Evolutionary conservation across 1,140 invertebrate species (phyloP), one percentile per base, ranked within the genome.

Genomic region (Brachionus asplanchnoidis): DNA sequence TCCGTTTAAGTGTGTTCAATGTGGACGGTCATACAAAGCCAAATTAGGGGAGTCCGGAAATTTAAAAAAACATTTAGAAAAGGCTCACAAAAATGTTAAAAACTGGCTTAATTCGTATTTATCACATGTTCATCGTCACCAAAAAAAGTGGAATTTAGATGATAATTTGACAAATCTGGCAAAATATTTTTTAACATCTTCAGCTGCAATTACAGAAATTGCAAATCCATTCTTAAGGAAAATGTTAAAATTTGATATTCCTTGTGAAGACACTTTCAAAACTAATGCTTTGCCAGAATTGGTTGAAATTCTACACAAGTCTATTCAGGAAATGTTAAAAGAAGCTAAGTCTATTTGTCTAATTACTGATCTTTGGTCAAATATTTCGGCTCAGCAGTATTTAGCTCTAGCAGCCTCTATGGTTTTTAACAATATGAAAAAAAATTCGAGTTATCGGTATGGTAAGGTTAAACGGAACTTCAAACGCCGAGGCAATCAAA

Each of bases 111-210:
- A 6, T 26, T 26, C 20, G 6, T 70, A 70, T 12, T 4, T n/a
- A 36, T 26, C 23, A 3, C 23, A 36, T 2, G 6, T 36, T 2
- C 11, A 70, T 70, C 23, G 66, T 32, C 6, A 3, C 12, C 23
- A 70, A 66, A 2, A 4, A 66, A 70, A 70, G 14, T 70, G 28
- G 66, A 70, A 66, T 4, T 3, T 70, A 32, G 14, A 70, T 4
- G 23, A 66, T 6, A 66, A 66, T 28, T 66, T 66, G 12, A 26
- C 23, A 11, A 17, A 23, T 66, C 12, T 66, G 4, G 32, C 26
- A 70, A 70, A 70, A 36, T 70, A 70, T 32, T 70, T 70, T 70
- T 36, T 70, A 9, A 36, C 23, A 70, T 70, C 66, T n/a, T 32
- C 23, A 3, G 11, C 26, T 7, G 28, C 28, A 32, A 70, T 70